Evolutionary conservation across 2,888 invertebrate genomes (phyloP).

Genomic region (Cynaeus angustus): DNA sequence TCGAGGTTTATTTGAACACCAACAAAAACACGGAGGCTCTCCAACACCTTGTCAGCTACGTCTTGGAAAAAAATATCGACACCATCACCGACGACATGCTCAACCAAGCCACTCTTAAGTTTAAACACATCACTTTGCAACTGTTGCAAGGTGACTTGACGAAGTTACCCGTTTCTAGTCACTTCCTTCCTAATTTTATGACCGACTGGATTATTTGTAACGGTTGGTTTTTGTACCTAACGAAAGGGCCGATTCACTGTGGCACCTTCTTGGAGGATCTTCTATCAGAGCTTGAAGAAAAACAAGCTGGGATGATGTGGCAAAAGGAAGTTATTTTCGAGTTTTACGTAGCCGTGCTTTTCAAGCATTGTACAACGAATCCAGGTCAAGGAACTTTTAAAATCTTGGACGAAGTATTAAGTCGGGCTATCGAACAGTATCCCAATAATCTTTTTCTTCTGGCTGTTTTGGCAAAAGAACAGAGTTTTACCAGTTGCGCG

Average conservation of each 20-base stretch:
- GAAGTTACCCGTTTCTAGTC: slow-evolving; percentile 62
- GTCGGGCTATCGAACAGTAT: slow-evolving; percentile 71
- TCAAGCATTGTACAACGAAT: slow-evolving; percentile 64
- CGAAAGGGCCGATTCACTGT: slow-evolving; percentile 66
- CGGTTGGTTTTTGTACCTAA: slow-evolving; percentile 73
- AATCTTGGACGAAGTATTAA: slow-evolving; percentile 69
- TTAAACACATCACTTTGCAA: slow-evolving; percentile 64
- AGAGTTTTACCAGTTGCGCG: slow-evolving; percentile 65
- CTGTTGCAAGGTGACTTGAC: slow-evolving; percentile 58
- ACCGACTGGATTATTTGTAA: slow-evolving; percentile 75
- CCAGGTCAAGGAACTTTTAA: slow-evolving; percentile 68
- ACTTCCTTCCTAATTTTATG: slow-evolving; percentile 73
- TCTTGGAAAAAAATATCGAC: slow-evolving; percentile 56
- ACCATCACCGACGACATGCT: slow-evolving; percentile 56
- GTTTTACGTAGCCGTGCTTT: slow-evolving; percentile 68
- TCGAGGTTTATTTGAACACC: slow-evolving; percentile 59
- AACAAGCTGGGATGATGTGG: slow-evolving; percentile 55
- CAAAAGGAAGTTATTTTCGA: slow-evolving; percentile 71
- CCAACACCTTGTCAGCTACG: slow-evolving; percentile 61
- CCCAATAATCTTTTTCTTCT: slow-evolving; percentile 77
- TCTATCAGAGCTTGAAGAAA: slow-evolving; percentile 60
- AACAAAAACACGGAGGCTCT: slow-evolving; percentile 57
- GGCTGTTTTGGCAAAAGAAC: slow-evolving; percentile 72
- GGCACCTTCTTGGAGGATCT: slow-evolving; percentile 66
- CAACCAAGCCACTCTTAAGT: slow-evolving; percentile 64